Evolutionary conservation across 2,797 vertebrate genomes (phyloP), one percentile per base, ranked within the genome.

Genomic region (Gallinago nigripennis): DNA sequence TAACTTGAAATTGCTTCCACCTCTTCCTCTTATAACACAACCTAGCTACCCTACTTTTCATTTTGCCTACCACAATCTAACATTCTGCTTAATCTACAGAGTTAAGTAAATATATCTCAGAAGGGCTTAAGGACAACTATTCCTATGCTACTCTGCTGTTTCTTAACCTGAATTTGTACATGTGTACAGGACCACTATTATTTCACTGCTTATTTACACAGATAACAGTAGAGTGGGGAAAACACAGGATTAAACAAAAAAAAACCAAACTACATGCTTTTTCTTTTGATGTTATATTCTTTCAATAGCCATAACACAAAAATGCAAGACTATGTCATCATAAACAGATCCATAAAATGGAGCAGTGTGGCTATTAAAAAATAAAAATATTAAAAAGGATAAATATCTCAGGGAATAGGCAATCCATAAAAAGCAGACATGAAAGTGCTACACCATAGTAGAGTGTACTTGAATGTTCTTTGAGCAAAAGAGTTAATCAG

Each of bases 1-100:
- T 64, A 80, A 82, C 72, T 76, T 76, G 71, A 90, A 92, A 69
- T 24, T 60, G 3, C 23, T 51, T 92, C 78, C 8, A 39, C 6
- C 37, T 90, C 39, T 75, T 78, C 58, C 11, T 73, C 39, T 33
- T 64, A 18, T 8, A 72, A n/a, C 1, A 0, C 9, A 68, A 6
- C 37, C 39, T 35, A 56, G 35, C 14, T 41, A 31, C 15, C 15
- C 18, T 46, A 23, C 8, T 31, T 79, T 39, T 71, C 75, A 46
- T 3, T 60, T 72, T 72, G 30, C 31, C 37, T 64, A 61, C 58
- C 37, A n/a, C 0, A 0, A 4, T 39, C 45, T 58, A 58, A n/a
- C 0, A 0, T 20, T 68, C 63, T 69, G 28, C 31, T 48, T 51
- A 23, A 1, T 0, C 27, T 57, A 79, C 16, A 48, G 9, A 45